phyloP scores from a whole-genome alignment of 2,888 invertebrate species.

The Kryphioiulus occultus region DNA sequence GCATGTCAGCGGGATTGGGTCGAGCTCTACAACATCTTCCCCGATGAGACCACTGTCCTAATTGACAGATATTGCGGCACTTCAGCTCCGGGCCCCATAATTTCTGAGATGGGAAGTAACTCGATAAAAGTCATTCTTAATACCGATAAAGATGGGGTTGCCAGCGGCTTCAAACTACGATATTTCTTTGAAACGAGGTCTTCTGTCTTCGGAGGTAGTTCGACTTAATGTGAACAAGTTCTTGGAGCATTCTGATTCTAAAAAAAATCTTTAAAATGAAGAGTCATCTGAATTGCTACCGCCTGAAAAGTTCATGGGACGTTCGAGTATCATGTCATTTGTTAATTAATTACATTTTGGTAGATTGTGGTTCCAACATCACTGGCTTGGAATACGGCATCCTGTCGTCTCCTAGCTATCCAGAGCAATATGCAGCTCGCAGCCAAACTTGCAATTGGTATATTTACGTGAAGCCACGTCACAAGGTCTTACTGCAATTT shows the following conservation, averaged over 20 bases:
- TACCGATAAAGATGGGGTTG: conserved; percentile 85
- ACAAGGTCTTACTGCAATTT: conserved; percentile 89
- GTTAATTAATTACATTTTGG: conserved; percentile 51
- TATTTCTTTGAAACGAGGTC: conserved; percentile 91
- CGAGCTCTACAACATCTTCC: conserved; percentile 89
- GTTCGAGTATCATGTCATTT: neutral
- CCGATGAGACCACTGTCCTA: conserved; percentile 80
- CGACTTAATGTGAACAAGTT: neutral
- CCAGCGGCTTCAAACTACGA: conserved; percentile 94
- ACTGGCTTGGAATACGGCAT: conserved; percentile 69
- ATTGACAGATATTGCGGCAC: conserved; percentile 91
- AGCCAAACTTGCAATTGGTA: conserved; percentile 96
- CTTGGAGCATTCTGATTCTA: too few species aligned
- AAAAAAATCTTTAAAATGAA: too few species aligned
- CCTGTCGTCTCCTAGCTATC: conserved; percentile 87
- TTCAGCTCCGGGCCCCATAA: conserved; percentile 92
- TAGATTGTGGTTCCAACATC: conserved; percentile 91
- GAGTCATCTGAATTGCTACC: too few species aligned
- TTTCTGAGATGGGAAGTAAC: conserved; percentile 86
- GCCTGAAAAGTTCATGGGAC: too few species aligned
- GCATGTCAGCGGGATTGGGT: conserved; percentile 93
- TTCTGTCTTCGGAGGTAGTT: conserved; percentile 78
- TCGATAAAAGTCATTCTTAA: conserved; percentile 88
- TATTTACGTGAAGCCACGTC: conserved; percentile 84
- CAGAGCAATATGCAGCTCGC: conserved; percentile 78